Base-by-base conservation (phyloP, 1,140 invertebrate species). In the Tetragonula clypearis region DNA sequence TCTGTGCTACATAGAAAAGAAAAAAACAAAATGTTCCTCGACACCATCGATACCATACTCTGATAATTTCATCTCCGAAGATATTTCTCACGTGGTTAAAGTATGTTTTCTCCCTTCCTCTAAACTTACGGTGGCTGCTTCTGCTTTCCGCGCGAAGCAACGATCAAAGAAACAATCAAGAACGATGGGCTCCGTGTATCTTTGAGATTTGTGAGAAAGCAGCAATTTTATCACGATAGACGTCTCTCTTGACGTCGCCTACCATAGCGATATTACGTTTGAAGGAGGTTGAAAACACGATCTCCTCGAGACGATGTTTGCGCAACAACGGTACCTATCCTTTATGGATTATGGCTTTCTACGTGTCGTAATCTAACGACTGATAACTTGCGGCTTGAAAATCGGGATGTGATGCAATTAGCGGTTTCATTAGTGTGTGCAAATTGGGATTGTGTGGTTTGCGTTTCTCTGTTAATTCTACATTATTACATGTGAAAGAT, bases 201-300 rank as follows among this genome's bases (percentile, higher is more conserved):
- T 49, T 35, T 62, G 41, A 79, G 14, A 66, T 79, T 66, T 2
- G 30, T 1, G 14, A 53, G 26, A 23, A 56, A 19, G 23, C 21
- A 56, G 53, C 26, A 41, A 41, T 79, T 79, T 79, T 71, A 79
- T 79, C 66, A 23, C 65, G n/a, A n/a, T 23, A 15, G 4, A 26
- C 53, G 9, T 66, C 26, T 66, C 26, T 35, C 78, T 79, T 41
- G 30, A 69, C 23, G n/a, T 8, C 30, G 30, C 12, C 19, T 79
- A 15, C 2, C 55, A 23, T 30, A 17, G 15, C n/a, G 56, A 69
- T 79, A 69, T 79, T 79, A 56, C 53, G 35, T 49, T 79, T 21
- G 65, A 35, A 30, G 21, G 21, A 79, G n/a, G 4, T 41, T 35
- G 17, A 35, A 11, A 53, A 35, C 21, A 19, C 30, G 53, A 56